These are phyloP conservation scores for Pachypanchax playfairii DNA, from an alignment of 2,113 vertebrate species.

Conservation along the genomic window DNA sequence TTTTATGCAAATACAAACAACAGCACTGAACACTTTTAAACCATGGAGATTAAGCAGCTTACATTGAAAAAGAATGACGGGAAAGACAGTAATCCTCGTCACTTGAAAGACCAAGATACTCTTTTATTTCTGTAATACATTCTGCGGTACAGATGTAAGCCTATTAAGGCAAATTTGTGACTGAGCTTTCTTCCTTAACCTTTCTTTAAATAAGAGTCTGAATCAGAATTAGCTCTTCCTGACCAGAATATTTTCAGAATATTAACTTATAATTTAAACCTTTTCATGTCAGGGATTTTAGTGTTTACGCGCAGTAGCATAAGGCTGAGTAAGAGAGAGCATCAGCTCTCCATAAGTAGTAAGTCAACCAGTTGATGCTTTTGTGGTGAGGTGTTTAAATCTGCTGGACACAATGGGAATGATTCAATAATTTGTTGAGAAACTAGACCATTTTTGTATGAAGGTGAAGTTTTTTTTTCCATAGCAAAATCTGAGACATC, in stretches of 20 bases:
- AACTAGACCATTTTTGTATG: too few relatives aligned
- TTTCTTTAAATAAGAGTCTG: neutral
- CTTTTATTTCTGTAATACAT: slow-evolving; percentile 21
- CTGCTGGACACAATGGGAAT: neutral
- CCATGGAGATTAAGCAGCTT: slow-evolving; percentile 52
- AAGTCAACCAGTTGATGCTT: neutral
- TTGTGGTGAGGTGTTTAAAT: neutral
- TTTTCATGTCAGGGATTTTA: too few relatives aligned
- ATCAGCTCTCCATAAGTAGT: neutral
- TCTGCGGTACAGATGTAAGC: slow-evolving; percentile 15
- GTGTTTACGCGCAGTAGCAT: neutral
- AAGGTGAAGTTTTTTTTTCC: too few relatives aligned
- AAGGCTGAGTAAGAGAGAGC: slow-evolving; percentile 1
- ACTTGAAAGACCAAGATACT: slow-evolving; percentile 29
- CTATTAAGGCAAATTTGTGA: slow-evolving; percentile 2
- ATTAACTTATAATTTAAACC: neutral
- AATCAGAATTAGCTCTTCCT: neutral
- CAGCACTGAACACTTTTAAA: slow-evolving; percentile 22
- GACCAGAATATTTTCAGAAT: neutral
- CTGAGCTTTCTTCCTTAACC: neutral
- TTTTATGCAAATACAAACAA: slow-evolving; percentile 32
- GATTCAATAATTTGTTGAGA: slow-evolving; percentile 15
- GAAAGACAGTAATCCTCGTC: slow-evolving; percentile 40
- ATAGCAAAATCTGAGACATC: neutral
- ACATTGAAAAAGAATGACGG: slow-evolving; percentile 36